phyloP scores from a whole-genome alignment of 2,888 invertebrate genomes.

The Rhodophaea formosa region DNA sequence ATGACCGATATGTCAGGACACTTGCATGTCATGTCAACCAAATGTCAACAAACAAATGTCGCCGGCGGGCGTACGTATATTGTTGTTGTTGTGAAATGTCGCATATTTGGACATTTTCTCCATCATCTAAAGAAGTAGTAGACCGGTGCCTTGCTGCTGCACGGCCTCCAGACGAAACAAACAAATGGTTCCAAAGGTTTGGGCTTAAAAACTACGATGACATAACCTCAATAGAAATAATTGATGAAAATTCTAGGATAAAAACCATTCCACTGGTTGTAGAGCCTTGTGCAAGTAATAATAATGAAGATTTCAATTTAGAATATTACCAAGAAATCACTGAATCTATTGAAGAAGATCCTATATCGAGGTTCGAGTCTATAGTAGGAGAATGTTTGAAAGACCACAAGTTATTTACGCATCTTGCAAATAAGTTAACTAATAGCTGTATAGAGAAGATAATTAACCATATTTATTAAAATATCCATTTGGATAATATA shows the following conservation, averaged over 20 bases:
- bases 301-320: slow-evolving; percentile 18
- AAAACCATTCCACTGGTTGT: slow-evolving; percentile 18
- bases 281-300: slow-evolving; percentile 22
- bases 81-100: slow-evolving; percentile 39
- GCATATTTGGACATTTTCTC: slow-evolving; percentile 47
- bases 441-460: slow-evolving; percentile 41
- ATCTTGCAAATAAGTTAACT: slow-evolving; percentile 43
- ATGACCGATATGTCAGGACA: too few species aligned
- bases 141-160: slow-evolving; percentile 39
- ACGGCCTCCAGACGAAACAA: slow-evolving; percentile 32
- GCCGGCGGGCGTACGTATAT: too few species aligned
- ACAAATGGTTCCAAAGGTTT: slow-evolving; percentile 49
- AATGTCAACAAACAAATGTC: too few species aligned
- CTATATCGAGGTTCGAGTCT: slow-evolving; percentile 29
- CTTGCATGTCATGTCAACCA: too few species aligned
- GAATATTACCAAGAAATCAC: slow-evolving; percentile 35
- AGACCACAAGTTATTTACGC: slow-evolving; percentile 33
- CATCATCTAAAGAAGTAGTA: slow-evolving; percentile 36
- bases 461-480: slow-evolving; percentile 40
- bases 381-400: slow-evolving; percentile 42
- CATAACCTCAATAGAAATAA: not conserved
- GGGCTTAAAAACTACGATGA: slow-evolving; percentile 27
- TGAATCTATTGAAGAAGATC: slow-evolving; percentile 41
- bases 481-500: slow-evolving; percentile 24
- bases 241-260: not conserved